Conservation (phyloP, 1,140 invertebrate genomes). For the Druon quercuslanigerum region DNA sequence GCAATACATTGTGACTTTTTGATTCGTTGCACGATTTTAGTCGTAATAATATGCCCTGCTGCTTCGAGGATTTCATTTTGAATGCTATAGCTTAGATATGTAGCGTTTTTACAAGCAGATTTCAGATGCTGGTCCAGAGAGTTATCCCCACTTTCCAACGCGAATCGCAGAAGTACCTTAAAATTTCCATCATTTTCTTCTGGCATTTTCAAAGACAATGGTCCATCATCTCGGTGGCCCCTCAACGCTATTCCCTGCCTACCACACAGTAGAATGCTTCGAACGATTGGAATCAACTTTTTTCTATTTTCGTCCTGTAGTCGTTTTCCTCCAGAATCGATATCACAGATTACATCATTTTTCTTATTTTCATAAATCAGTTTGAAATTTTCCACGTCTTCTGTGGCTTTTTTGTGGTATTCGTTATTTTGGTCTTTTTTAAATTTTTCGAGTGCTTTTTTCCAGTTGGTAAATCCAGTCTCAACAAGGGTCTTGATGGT, state of each 20-base stretch:
- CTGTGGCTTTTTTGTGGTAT: conserved; percentile 4
- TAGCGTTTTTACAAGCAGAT: no score
- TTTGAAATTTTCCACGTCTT: conserved; percentile 7
- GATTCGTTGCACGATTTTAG: no score
- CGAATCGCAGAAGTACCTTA: conserved; percentile 15
- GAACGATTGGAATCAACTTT: not conserved
- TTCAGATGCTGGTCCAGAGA: not conserved
- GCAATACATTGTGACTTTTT: no score
- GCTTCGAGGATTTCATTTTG: no score
- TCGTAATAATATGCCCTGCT: no score
- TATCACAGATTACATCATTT: not conserved
- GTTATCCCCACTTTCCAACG: conserved; percentile 11
- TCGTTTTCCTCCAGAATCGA: not conserved
- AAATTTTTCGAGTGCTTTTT: conserved; percentile 29
- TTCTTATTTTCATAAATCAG: conserved; percentile 12
- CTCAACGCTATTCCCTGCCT: conserved; percentile 30
- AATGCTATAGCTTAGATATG: no score
- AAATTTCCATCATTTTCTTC: conserved; percentile 35
- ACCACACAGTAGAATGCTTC: not conserved
- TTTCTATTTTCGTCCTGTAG: not conserved
- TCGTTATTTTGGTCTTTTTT: conserved; percentile 18
- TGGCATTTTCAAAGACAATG: conserved; percentile 4
- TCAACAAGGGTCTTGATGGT: not conserved
- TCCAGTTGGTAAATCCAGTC: conserved; percentile 8
- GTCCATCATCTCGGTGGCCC: conserved; percentile 21